These are phyloP conservation scores for Chaetops frenatus DNA, from an alignment of 2,113 vertebrate species.

Conservation along the genomic window DNA sequence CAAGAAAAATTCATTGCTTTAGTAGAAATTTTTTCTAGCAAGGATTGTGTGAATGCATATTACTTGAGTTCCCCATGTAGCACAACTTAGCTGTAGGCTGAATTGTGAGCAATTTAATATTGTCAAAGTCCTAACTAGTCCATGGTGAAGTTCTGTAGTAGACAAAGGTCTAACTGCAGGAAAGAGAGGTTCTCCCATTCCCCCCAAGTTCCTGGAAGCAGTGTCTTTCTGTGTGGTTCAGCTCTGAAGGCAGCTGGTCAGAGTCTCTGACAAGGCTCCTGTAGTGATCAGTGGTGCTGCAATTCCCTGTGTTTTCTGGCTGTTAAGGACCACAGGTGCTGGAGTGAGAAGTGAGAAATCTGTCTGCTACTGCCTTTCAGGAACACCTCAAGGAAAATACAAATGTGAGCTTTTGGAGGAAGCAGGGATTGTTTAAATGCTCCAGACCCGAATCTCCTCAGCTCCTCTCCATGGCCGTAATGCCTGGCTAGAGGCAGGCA, in stretches of 20 bases:
- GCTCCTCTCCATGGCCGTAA: neutral
- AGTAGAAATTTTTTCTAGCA: neutral
- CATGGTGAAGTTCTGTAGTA: neutral
- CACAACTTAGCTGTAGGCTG: neutral
- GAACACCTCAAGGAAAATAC: neutral
- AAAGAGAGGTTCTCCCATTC: neutral
- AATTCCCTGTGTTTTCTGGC: neutral
- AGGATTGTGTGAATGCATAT: neutral
- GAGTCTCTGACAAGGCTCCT: neutral
- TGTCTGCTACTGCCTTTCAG: neutral
- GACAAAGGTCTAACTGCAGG: neutral
- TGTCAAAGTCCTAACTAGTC: neutral
- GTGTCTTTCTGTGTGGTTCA: neutral
- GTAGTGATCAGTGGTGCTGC: neutral
- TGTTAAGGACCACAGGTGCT: neutral
- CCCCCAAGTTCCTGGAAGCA: neutral
- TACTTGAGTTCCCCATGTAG: neutral
- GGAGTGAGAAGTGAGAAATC: neutral
- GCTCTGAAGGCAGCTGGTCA: neutral
- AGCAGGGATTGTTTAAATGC: rapidly evolving
- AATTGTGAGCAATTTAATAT: neutral
- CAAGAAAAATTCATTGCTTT: neutral
- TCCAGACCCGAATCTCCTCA: neutral
- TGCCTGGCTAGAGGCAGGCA: neutral
- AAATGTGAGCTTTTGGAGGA: neutral